phyloP scores from a whole-genome alignment of 1,140 invertebrate species.

The Physella acuta region DNA sequence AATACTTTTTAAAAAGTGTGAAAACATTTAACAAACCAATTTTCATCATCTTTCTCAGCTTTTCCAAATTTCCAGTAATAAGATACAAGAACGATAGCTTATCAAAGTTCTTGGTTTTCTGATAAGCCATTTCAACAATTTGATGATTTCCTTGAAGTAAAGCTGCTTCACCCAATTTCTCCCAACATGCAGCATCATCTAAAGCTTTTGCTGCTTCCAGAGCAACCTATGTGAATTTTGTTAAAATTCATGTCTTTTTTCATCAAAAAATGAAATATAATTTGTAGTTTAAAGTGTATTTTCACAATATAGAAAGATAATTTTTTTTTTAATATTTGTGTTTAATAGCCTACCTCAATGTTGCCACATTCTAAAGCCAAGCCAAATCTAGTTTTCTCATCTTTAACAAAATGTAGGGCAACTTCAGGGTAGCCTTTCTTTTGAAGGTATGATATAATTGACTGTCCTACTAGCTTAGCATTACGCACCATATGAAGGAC shows the following conservation, averaged over 20 bases:
- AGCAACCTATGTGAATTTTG: slow-evolving; percentile 65
- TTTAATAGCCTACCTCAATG: slow-evolving; percentile 83
- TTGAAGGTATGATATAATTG: slow-evolving; percentile 97
- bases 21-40: slow-evolving; percentile 64
- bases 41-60: slow-evolving; percentile 98
- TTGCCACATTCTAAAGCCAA: slow-evolving; percentile 97
- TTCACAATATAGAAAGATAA: no score
- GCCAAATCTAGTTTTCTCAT: slow-evolving; percentile 95
- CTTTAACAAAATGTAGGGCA: slow-evolving; percentile 99
- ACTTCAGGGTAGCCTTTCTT: slow-evolving; percentile 99
- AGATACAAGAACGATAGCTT: slow-evolving; percentile 97
- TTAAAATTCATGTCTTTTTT: no score
- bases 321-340: no score
- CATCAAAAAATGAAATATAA: no score
- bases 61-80: slow-evolving; percentile 97
- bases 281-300: no score
- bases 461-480: slow-evolving; percentile 95
- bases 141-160: slow-evolving; percentile 93
- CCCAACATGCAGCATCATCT: slow-evolving; percentile 95
- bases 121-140: slow-evolving; percentile 98
- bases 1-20: background rate
- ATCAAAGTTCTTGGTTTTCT: slow-evolving; percentile 98
- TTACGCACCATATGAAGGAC: slow-evolving; percentile 97
- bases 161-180: slow-evolving; percentile 91
- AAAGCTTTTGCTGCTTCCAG: slow-evolving; percentile 89